Conservation (phyloP, 2,797 vertebrate species). For the Enteromius viviparus region DNA sequence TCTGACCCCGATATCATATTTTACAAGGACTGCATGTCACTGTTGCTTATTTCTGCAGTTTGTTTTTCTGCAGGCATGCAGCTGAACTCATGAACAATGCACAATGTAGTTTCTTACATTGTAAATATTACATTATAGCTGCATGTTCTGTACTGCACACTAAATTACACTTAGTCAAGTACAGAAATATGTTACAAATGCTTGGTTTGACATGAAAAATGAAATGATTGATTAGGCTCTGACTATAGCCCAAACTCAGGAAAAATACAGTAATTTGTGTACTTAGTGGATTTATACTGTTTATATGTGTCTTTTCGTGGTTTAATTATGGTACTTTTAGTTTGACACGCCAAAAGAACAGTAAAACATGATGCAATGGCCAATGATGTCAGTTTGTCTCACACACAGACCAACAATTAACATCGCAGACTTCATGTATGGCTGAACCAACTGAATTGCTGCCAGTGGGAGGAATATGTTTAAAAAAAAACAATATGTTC, state of each 20-base stretch:
- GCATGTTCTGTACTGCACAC: background rate
- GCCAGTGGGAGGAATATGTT: background rate
- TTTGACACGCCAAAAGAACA: background rate
- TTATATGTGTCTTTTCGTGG: background rate
- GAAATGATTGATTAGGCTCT: background rate
- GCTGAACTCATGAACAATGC: background rate
- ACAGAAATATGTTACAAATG: background rate
- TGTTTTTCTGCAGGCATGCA: constrained; percentile 11
- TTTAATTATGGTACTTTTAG: background rate
- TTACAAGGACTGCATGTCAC: background rate
- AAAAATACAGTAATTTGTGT: background rate
- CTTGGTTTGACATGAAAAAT: background rate
- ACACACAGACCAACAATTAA: background rate
- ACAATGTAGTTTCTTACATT: background rate
- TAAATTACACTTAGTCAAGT: background rate
- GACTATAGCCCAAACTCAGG: background rate
- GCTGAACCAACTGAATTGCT: background rate
- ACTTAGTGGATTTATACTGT: background rate
- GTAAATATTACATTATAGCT: constrained; percentile 6
- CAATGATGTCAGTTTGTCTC: background rate
- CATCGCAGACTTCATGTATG: background rate
- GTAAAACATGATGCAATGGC: background rate
- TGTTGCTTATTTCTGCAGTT: background rate
- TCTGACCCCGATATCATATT: constrained; percentile 16
- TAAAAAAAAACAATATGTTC: background rate